phyloP scores from a whole-genome alignment of 2,797 vertebrate genomes.

The Scolopax rusticola region DNA sequence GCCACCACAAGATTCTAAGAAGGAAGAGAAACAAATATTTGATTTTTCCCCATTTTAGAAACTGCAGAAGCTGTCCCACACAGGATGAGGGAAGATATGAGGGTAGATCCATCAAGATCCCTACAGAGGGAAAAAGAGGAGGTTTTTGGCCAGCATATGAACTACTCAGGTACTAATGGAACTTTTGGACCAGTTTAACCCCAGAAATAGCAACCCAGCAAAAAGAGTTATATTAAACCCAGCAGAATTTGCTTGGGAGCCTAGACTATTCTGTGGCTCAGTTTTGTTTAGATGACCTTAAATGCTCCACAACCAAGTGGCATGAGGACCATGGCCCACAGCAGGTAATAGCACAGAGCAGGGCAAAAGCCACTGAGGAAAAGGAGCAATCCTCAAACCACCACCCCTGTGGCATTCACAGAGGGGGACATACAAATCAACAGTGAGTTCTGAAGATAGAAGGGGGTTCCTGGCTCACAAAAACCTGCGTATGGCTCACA shows the following conservation, averaged over 20 bases:
- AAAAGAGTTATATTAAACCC: not conserved
- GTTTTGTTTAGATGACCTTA: not conserved
- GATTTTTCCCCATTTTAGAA: not conserved
- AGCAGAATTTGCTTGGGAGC: not conserved
- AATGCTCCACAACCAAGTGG: not conserved
- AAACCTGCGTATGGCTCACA: not conserved
- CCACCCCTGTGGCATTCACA: not conserved
- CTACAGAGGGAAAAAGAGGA: not conserved
- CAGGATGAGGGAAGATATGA: not conserved
- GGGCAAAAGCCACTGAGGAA: not conserved
- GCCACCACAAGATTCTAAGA: constrained; percentile 93
- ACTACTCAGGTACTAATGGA: not conserved
- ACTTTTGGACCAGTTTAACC: not conserved
- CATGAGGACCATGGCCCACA: not conserved
- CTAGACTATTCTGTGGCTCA: not conserved
- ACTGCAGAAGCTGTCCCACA: not conserved
- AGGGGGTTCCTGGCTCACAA: not conserved
- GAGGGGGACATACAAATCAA: not conserved
- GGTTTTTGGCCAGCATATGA: not conserved
- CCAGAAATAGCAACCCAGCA: not conserved
- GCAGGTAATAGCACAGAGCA: not conserved
- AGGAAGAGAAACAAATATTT: not conserved
- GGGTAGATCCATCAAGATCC: not conserved
- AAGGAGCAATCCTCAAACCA: not conserved
- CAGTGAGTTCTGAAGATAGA: not conserved